These are phyloP conservation scores for Fulmarus glacialis DNA, from an alignment of 2,113 vertebrate species.

Conservation along the genomic window DNA sequence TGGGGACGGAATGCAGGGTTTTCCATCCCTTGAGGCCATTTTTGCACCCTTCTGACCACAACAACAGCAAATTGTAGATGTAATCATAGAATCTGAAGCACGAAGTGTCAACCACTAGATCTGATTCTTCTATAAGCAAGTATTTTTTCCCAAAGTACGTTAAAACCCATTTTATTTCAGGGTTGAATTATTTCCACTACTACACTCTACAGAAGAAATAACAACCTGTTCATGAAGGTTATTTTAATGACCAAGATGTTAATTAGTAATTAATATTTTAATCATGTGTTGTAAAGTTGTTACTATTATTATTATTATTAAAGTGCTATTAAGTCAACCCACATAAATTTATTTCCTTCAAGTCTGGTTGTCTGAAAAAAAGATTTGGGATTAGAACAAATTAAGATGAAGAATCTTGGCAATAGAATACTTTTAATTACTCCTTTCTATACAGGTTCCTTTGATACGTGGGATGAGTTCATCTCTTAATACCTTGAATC, in stretches of 20 bases:
- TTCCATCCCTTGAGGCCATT: neutral
- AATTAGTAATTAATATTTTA: neutral
- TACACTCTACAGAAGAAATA: neutral
- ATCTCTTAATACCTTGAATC: neutral
- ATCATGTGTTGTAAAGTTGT: neutral
- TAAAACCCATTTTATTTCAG: neutral
- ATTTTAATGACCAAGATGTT: neutral
- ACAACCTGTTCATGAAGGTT: neutral
- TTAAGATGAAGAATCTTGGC: neutral
- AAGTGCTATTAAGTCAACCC: neutral
- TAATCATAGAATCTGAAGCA: neutral
- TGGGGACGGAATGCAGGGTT: too few relatives aligned
- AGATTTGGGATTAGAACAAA: neutral
- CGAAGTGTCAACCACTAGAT: neutral
- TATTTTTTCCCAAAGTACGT: neutral
- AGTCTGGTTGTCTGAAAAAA: neutral
- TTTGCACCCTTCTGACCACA: neutral
- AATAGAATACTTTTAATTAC: neutral
- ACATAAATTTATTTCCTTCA: neutral
- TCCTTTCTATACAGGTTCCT: neutral
- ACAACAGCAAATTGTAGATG: neutral
- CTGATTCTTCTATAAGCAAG: neutral
- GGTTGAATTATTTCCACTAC: neutral
- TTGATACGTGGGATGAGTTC: neutral
- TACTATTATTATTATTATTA: neutral